phyloP scores from a whole-genome alignment of 2,797 vertebrate genomes.

The Typhlichthys subterraneus region DNA sequence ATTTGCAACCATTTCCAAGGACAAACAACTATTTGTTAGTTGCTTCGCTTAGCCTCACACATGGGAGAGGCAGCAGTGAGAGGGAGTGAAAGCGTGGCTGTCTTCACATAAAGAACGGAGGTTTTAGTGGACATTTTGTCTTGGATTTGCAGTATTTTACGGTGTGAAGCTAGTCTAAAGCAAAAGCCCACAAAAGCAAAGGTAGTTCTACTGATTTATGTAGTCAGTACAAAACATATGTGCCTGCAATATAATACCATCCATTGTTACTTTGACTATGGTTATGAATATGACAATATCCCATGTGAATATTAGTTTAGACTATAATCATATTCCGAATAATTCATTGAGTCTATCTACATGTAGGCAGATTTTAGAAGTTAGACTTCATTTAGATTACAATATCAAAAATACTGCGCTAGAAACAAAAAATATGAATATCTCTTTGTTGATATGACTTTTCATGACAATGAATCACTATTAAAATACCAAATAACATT shows the following conservation, averaged over 20 bases:
- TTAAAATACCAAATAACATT: no score
- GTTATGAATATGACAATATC: no score
- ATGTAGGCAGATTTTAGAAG: no score
- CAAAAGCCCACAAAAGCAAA: neutral
- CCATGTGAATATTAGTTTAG: no score
- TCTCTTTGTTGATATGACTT: no score
- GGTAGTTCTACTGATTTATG: conserved; percentile 11
- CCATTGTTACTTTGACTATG: conserved; percentile 40
- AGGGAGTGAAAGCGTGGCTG: conserved; percentile 27
- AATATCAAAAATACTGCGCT: no score
- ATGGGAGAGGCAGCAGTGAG: conserved; percentile 34
- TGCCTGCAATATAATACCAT: conserved; percentile 22
- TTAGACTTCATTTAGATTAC: no score
- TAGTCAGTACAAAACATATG: conserved; percentile 14
- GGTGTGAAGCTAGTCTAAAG: neutral
- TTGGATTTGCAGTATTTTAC: conserved; percentile 8
- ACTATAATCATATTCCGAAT: no score
- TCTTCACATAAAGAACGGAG: conserved; percentile 27
- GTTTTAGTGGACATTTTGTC: conserved; percentile 13
- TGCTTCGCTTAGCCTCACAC: conserved; percentile 28
- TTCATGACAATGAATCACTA: no score
- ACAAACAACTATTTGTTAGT: conserved; percentile 66
- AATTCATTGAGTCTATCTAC: no score
- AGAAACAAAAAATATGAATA: no score
- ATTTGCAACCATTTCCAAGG: conserved; percentile 51